Base-by-base conservation (phyloP, 2,888 invertebrate genomes). In the Pollenia angustigena region DNA sequence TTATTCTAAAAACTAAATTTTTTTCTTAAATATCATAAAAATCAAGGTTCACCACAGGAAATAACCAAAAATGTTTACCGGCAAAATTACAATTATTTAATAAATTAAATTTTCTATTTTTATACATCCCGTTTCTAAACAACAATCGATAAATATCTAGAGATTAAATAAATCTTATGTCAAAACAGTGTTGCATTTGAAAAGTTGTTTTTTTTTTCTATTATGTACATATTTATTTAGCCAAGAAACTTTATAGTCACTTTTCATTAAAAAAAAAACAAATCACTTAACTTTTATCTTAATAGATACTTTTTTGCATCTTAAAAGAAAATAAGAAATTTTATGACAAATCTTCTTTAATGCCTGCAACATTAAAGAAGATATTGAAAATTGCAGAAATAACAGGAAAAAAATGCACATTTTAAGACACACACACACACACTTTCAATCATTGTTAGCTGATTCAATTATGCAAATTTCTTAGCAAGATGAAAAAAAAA, bases 391-490 rank as follows among this genome's bases (percentile, higher is more conserved):
- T 32, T 32, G 32, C 1, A 32, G 6, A 32, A 32, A 32, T 32
- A 32, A 32, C 6, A 66, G 52, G n/a, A 74, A 66, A 42, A 42
- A 16, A 48, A 46, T 56, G 58, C 6, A 7, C n/a, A 81, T 62
- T 44, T 56, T 50, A 46, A n/a, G n/a, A 32, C 32, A 6, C 4
- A 32, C 23, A 6, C 4, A 32, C 23, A 68, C 66, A 72, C 74
- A 62, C 60, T 68, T 62, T 16, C 60, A 68, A 66, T 79, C 52
- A 72, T 79, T 72, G 44, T 72, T 71, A 62, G 52, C 10, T 48
- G 60, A 78, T 72, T 74, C 69, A 74, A 79, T 82, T 79, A 79
- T 79, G 76, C 58, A 79, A 69, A 85, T 85, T 78, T 78, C 23
- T 60, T 58, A 44, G 56, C 62, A 71, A 48, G 14, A 23, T 23